phyloP scores from a whole-genome alignment of 2,888 invertebrate genomes.

The Leptinotarsa rubiginosa region DNA sequence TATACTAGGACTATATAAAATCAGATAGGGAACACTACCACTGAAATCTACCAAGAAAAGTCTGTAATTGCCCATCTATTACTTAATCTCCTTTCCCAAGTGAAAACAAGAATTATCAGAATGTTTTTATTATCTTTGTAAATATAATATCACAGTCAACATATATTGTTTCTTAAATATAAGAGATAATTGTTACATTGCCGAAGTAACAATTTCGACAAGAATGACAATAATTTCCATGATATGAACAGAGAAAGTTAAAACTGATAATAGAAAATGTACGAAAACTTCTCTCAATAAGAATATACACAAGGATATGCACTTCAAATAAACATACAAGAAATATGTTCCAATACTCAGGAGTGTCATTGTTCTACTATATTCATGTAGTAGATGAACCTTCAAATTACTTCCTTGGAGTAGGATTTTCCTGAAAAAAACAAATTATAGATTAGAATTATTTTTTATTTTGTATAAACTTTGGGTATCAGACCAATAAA shows the following conservation, averaged over 20 bases:
- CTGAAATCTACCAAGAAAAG: no score
- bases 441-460: not conserved
- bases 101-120: no score
- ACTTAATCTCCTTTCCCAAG: no score
- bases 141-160: not conserved
- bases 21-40: no score
- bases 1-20: no score
- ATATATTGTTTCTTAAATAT: not conserved
- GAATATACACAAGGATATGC: not conserved
- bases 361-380: not conserved
- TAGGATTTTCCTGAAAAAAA: not conserved
- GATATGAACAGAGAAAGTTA: not conserved
- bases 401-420: not conserved
- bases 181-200: not conserved
- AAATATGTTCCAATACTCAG: slow-evolving; percentile 1
- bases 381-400: not conserved
- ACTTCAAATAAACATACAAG: not conserved
- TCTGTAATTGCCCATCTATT: no score
- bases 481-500: no score
- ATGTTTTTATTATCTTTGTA: not conserved
- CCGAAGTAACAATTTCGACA: not conserved
- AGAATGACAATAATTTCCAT: not conserved
- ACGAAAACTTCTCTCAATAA: not conserved
- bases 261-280: not conserved
- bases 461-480: no score